phyloP scores from a whole-genome alignment of 2,888 invertebrate species.

The Strigamia crassipes region DNA sequence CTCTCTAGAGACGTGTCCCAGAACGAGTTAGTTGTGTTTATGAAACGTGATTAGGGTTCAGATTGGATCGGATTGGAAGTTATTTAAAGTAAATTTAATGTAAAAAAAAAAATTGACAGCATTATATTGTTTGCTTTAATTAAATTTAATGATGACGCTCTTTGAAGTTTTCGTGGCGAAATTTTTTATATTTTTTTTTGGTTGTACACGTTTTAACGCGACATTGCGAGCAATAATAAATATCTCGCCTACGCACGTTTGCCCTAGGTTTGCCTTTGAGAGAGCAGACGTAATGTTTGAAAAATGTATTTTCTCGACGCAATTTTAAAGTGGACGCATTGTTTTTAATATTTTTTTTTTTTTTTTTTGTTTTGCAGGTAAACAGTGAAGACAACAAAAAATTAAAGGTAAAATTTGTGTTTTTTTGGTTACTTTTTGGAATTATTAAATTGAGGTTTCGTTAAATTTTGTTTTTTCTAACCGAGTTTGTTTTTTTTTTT shows the following conservation, averaged over 20 bases:
- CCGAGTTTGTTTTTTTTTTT: constrained; percentile 27
- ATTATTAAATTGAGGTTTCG: too few relatives aligned
- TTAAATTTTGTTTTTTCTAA: background rate
- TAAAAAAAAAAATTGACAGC: too few relatives aligned
- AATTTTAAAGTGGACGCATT: background rate
- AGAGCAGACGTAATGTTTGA: background rate
- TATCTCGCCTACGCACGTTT: background rate
- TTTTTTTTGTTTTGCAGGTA: constrained; percentile 47
- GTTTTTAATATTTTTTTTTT: background rate
- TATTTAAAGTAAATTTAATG: too few relatives aligned
- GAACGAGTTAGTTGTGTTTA: too few relatives aligned
- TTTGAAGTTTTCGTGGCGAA: background rate
- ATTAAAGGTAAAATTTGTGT: constrained; percentile 48
- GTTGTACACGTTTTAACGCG: background rate
- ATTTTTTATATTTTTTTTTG: background rate
- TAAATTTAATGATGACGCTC: too few relatives aligned
- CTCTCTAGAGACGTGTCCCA: too few relatives aligned
- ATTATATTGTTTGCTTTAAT: too few relatives aligned
- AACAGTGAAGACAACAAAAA: constrained; percentile 51
- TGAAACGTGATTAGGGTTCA: too few relatives aligned
- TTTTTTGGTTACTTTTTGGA: background rate
- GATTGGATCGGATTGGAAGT: too few relatives aligned
- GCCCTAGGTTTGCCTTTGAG: background rate
- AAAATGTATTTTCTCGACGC: background rate
- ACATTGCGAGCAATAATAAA: background rate